A percentile compares a stretch with the other conserved stretches of the same genome.
Conservation (phyloP, 2,113 vertebrate species). For the Xenopus borealis region DNA sequence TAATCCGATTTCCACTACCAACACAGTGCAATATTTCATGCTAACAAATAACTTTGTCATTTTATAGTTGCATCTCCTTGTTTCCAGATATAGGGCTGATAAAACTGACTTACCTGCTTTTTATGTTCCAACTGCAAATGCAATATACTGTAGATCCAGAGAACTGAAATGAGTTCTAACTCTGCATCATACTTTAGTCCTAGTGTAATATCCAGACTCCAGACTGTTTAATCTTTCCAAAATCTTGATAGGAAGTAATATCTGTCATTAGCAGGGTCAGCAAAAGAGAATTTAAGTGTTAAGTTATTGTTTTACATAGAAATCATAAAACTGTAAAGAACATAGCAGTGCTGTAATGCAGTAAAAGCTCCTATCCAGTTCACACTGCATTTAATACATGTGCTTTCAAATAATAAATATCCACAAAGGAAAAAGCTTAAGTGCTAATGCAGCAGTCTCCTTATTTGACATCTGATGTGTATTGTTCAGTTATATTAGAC, state of each 20-base stretch:
- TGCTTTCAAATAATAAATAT: slow-evolving; percentile 15
- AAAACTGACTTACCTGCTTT: slow-evolving; percentile 22
- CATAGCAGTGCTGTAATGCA: slow-evolving; percentile 2
- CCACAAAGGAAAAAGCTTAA: background rate
- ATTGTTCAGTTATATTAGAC: slow-evolving; percentile 16
- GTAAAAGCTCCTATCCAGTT: slow-evolving; percentile 1
- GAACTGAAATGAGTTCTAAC: slow-evolving; percentile 22
- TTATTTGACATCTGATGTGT: slow-evolving; percentile 11
- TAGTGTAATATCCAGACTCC: slow-evolving; percentile 24
- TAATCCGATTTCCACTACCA: no score
- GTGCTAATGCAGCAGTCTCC: slow-evolving; percentile 22
- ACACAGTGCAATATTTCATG: no score
- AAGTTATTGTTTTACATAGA: background rate
- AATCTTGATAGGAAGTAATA: background rate
- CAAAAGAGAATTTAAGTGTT: background rate
- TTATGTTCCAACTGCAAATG: slow-evolving; percentile 8
- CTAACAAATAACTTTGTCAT: background rate
- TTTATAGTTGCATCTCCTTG: background rate
- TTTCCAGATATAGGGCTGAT: background rate
- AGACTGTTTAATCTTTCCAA: background rate
- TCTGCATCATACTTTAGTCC: slow-evolving; percentile 2
- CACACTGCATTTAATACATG: slow-evolving; percentile 3
- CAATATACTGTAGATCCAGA: slow-evolving; percentile 9
- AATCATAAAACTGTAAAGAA: background rate
- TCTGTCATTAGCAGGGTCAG: background rate